Base-by-base conservation (phyloP, 2,888 invertebrate genomes). In the Tribolium freemani region DNA sequence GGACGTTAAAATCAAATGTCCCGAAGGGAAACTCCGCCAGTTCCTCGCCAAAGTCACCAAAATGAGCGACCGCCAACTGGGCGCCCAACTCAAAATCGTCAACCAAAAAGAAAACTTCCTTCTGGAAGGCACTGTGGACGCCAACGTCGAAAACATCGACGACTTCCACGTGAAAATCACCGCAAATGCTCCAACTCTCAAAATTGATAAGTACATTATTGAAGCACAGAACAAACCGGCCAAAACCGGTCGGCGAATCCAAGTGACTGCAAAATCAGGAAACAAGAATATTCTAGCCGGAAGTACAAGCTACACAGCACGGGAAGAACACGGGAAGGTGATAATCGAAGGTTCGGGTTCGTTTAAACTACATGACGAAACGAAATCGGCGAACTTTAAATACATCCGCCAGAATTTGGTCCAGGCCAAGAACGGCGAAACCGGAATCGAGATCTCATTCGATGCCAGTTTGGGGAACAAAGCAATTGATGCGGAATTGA, bases 281-380 rank as follows among this genome's bases (percentile, higher is more conserved):
- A 90, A 90, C 69, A 90, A 92, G 80, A 91, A 91, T 63, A 83
- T 94, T 5, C 80, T 94, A 1, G 90, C 91, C 79, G 94, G 95
- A 88, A 92, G 91, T 81, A 92, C 93, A 1, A 91, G 89, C 3
- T 94, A 92, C 85, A 90, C 90, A 72, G 89, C 91, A 72, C 92
- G 93, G 76, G 91, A 92, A 70, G 93, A 93, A 83, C 91, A 90
- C 31, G 90, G 90, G 9, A 93, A 93, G 83, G 88, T 90, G 61
- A 91, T 93, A 66, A 88, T 94, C 5, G 94, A 95, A 83, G 95
- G 94, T 0, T 91, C 91, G 5, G 95, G 95, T 0, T 90, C 90
- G 46, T 87, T 94, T 10, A 92, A 91, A 79, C 88, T 93, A n/a
- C 89, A 90, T 66, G 92, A 93, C 0, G 90, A 92, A 64, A 88